These are phyloP conservation scores for Polypedilum pembai DNA, from an alignment of 1,140 invertebrate genomes.

Conservation along the genomic window DNA sequence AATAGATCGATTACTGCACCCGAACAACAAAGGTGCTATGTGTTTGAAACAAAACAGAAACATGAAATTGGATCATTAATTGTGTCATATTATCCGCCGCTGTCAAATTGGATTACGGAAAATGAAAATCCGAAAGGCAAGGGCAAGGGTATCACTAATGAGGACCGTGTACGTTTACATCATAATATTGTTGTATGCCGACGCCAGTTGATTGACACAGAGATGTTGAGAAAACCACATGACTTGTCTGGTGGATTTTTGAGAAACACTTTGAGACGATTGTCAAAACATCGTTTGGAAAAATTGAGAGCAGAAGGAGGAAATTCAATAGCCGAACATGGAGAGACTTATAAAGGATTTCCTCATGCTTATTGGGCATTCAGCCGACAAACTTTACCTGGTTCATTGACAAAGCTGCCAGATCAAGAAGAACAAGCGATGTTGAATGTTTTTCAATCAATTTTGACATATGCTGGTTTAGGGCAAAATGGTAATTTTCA, in stretches of 20 bases:
- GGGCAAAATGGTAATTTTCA: constrained; percentile 52
- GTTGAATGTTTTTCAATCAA: constrained; percentile 67
- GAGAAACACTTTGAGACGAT: constrained; percentile 74
- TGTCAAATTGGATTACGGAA: constrained; percentile 80
- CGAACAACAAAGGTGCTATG: constrained; percentile 77
- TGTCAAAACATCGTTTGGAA: constrained; percentile 81
- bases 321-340: constrained; percentile 53
- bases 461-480: constrained; percentile 76
- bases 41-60: constrained; percentile 85
- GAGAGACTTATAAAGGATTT: constrained; percentile 82
- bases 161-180: constrained; percentile 72
- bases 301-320: constrained; percentile 74
- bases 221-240: constrained; percentile 70
- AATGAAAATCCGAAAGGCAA: constrained; percentile 58
- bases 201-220: constrained; percentile 72
- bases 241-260: constrained; percentile 73
- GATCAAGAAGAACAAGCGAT: constrained; percentile 80
- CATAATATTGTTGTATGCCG: constrained; percentile 73
- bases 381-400: constrained; percentile 66
- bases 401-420: constrained; percentile 74
- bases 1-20: constrained; percentile 38
- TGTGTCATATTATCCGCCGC: constrained; percentile 78
- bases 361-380: constrained; percentile 85
- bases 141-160: constrained; percentile 62
- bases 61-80: constrained; percentile 87